Evolutionary conservation across 92 coral and sea anemone species (phyloP), one percentile per base, ranked within the genome.

Genomic region (Heliopora coerulea): DNA sequence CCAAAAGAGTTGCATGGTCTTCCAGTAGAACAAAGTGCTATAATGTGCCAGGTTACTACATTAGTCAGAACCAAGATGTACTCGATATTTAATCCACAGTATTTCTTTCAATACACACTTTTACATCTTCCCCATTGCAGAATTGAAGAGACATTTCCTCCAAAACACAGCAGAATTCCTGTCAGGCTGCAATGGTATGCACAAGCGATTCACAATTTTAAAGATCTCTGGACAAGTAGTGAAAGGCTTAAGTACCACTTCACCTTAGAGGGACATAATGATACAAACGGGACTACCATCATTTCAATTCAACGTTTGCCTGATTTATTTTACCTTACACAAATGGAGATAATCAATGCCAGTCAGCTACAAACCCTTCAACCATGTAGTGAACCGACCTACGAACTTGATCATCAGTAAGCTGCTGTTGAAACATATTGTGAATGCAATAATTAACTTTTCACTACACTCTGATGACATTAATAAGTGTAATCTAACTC

Each of bases 241-340:
- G 25, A 31, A 58, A 21, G 32, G 25, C 26, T 62, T 62, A 62
- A 62, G 21, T 15, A 31, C 7, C 68, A 62, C 21, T 48, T 62
- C 19, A 31, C 20, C 13, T 31, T 14, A 1, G 14, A 62, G 10
- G 68, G 68, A 31, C 46, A 59, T 30, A 31, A 35, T 11, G 68
- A 62, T 6, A 31, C 48, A 10, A 31, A 29, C 10, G 35, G 31
- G 0, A 5, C 44, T 0, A 62, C 20, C 9, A 14, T 62, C n/a
- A 31, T 30, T 18, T 31, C 68, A 62, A 28, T 62, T 13, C 68
- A 62, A 35, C 18, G 44, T 15, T 25, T 62, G 11, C 5, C 42
- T 11, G 68, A 62, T 20, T 21, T 62, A 10, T 62, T 62, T 35
- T 39, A 62, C 33, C 48, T 62, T 9, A 11, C 68, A 31, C 68